Base-by-base conservation (phyloP, 2,797 vertebrate species). In the Tolypeutes matacus region DNA sequence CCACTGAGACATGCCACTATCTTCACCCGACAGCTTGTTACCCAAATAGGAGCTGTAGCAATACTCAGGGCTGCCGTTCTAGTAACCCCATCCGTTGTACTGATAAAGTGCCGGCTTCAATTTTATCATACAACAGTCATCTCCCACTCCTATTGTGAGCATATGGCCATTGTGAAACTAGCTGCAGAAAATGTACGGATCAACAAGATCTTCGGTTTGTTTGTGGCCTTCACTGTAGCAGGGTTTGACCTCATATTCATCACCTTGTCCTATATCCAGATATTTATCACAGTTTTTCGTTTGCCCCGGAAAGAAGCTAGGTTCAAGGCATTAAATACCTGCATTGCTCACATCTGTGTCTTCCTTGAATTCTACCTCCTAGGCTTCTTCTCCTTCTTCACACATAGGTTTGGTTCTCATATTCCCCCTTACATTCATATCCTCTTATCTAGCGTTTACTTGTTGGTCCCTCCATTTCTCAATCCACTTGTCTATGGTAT, bases 81-180 rank as follows among this genome's bases (percentile, higher is more conserved):
- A 1, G 93, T 98, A 1, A 3, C 14, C 0, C 86, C 97, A 3
- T 8, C 94, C 0, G 1, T 98, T 2, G 65, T 97, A 3, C 97
- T 98, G 13, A 97, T 93, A 1, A n/a, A 97, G 2, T 90, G 17
- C 18, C 94, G 95, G 0, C 86, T 98, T 29, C 95, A 93, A 0
- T 96, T 97, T 53, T 99, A 98, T 90, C 97, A 94, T 58, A 82
- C 77, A 0, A 53, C 94, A 3, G 23, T 92, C 0, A 93, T 98
- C 11, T 27, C 58, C 1, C 97, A 98, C 67, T 95, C 96, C 0
- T 98, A 90, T 93, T 98, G 98, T 29, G 98, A 98, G 39, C 98
- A 98, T 27, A 95, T 98, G 49, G 98, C 98, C 5, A 20, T 98
- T 64, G 98, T 98, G 80, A 98, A 98, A 53, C 95, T 98, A 7